Evolutionary conservation across 1,140 invertebrate genomes (phyloP).

Genomic region (Zaprionus lachaisei): DNA sequence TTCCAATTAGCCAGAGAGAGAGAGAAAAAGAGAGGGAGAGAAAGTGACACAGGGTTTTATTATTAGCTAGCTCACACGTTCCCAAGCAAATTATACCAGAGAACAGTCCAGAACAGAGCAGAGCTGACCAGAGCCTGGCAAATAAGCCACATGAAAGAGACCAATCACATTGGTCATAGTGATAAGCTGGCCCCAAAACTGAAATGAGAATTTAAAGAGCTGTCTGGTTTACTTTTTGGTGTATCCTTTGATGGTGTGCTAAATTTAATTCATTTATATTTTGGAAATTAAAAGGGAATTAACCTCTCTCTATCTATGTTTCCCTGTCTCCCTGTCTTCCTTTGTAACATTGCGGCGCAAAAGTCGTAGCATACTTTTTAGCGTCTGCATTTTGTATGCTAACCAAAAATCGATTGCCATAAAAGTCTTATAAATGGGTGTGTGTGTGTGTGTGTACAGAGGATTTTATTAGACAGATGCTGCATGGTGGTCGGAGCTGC

Average conservation of each 20-base stretch:
- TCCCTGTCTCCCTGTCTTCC: background rate
- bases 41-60: background rate
- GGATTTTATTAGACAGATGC: background rate
- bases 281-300: background rate
- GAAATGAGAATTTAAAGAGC: background rate
- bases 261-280: conserved; percentile 12
- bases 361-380: conserved; percentile 49
- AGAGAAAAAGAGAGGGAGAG: background rate
- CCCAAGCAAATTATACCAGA: conserved; percentile 13
- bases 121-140: background rate
- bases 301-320: background rate
- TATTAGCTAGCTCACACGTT: conserved; percentile 1
- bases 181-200: background rate
- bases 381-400: conserved; percentile 32
- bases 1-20: conserved; percentile 22
- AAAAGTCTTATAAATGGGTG: conserved; percentile 32
- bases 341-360: conserved; percentile 7
- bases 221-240: background rate
- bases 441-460: background rate
- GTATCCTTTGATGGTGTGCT: background rate
- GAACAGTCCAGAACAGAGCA: background rate
- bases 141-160: conserved; percentile 8
- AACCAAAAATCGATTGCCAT: conserved; percentile 64
- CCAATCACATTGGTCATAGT: conserved; percentile 20
- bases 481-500: background rate